Conservation (phyloP, 2,797 vertebrate genomes). For the Phataginus tetradactyla region DNA sequence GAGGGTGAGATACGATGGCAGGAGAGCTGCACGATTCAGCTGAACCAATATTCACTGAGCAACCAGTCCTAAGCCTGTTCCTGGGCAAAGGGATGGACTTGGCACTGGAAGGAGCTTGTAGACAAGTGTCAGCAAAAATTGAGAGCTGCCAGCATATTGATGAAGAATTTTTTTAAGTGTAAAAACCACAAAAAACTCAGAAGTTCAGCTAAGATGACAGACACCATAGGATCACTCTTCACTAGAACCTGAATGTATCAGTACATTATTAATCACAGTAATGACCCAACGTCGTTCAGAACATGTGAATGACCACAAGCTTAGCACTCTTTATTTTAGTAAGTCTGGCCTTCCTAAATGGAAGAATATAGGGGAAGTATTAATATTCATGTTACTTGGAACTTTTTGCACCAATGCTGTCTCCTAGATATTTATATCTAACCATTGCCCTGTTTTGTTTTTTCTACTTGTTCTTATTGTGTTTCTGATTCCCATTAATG, state of each 20-base stretch:
- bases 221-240: not conserved
- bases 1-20: not conserved
- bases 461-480: not conserved
- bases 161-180: not conserved
- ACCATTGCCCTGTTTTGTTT: not conserved
- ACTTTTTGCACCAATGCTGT: not conserved
- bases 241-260: not conserved
- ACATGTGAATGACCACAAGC: not conserved
- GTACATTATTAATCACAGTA: not conserved
- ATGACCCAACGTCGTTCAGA: not conserved
- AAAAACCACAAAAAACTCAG: not conserved
- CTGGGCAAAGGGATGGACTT: not conserved
- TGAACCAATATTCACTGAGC: fast-evolving
- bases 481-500: not conserved
- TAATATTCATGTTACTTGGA: not conserved
- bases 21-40: fast-evolving
- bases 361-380: not conserved
- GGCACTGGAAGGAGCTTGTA: not conserved
- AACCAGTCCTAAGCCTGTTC: fast-evolving
- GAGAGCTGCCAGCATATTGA: not conserved
- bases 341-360: not conserved
- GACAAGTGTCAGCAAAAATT: not conserved
- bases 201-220: not conserved
- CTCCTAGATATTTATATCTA: not conserved
- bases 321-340: not conserved